These are phyloP conservation scores for Pygoscelis adeliae DNA, from an alignment of 2,113 vertebrate species.

Conservation along the genomic window DNA sequence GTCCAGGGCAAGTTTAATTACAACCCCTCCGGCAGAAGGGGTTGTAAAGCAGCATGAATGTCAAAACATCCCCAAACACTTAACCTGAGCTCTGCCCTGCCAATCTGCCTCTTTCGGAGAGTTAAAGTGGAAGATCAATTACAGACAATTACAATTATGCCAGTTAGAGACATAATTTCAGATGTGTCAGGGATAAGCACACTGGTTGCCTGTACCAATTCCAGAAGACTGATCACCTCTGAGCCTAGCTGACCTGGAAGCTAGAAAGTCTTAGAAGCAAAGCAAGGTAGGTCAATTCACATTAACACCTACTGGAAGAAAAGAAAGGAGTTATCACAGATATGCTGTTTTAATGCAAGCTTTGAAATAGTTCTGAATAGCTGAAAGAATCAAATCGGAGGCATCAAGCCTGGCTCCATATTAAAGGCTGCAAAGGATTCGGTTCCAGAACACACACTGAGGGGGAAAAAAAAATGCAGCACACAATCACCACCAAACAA, in stretches of 20 bases:
- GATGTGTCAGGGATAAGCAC: background rate
- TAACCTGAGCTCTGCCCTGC: background rate
- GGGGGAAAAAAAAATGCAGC: background rate
- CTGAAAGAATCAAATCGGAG: background rate
- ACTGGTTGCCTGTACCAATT: background rate
- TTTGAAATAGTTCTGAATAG: background rate
- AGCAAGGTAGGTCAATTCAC: background rate
- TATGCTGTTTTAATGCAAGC: background rate
- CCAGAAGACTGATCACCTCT: background rate
- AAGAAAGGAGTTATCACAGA: background rate
- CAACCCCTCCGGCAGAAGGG: background rate
- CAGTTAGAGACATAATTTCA: background rate
- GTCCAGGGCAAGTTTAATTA: background rate
- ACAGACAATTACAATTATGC: background rate
- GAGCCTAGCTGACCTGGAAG: background rate
- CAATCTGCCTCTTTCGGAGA: background rate
- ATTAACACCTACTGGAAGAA: background rate
- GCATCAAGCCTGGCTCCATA: background rate
- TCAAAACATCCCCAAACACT: background rate
- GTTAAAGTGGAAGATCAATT: background rate
- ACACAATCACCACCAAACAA: background rate
- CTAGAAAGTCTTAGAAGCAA: background rate
- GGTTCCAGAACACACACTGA: background rate
- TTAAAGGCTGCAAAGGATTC: background rate
- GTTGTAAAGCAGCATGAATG: rapidly evolving